Evolutionary conservation across 2,113 vertebrate genomes (phyloP).

Genomic region (Dunckerocampus dactyliophorus): DNA sequence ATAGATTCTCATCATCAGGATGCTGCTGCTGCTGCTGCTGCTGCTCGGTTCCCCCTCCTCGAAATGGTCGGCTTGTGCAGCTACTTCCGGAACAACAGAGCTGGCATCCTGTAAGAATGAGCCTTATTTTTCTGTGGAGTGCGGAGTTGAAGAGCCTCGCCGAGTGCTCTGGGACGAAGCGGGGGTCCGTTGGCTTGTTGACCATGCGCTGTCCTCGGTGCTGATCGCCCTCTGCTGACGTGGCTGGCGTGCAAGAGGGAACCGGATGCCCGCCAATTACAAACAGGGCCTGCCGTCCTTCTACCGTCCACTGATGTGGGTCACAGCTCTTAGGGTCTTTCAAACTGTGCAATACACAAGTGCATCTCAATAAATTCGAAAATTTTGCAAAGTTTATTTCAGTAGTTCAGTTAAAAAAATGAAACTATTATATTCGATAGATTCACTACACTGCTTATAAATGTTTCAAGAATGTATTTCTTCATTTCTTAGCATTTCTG

Average conservation of each 20-base stretch:
- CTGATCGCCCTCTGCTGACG: constrained; percentile 65
- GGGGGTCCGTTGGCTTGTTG: constrained; percentile 31
- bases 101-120: constrained; percentile 35
- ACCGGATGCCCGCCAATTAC: constrained; percentile 53
- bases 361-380: too few species aligned
- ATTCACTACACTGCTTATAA: too few species aligned
- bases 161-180: constrained; percentile 16
- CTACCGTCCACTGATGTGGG: not conserved
- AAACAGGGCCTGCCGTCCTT: constrained; percentile 20
- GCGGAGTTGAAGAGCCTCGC: constrained; percentile 3
- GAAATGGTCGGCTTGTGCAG: constrained; percentile 73
- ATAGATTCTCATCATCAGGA: constrained; percentile 50
- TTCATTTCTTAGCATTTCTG: too few species aligned
- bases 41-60: constrained; percentile 43
- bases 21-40: constrained; percentile 44
- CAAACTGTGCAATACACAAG: too few species aligned
- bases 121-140: not conserved
- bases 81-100: constrained; percentile 69
- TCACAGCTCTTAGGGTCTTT: too few species aligned
- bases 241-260: constrained; percentile 39
- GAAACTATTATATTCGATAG: too few species aligned
- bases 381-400: too few species aligned
- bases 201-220: constrained; percentile 71
- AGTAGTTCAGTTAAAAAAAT: too few species aligned
- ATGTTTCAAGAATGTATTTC: too few species aligned